Base-by-base conservation (phyloP, 37 sponge, comb jelly and placozoan genomes). In the Spongilla lacustris region DNA sequence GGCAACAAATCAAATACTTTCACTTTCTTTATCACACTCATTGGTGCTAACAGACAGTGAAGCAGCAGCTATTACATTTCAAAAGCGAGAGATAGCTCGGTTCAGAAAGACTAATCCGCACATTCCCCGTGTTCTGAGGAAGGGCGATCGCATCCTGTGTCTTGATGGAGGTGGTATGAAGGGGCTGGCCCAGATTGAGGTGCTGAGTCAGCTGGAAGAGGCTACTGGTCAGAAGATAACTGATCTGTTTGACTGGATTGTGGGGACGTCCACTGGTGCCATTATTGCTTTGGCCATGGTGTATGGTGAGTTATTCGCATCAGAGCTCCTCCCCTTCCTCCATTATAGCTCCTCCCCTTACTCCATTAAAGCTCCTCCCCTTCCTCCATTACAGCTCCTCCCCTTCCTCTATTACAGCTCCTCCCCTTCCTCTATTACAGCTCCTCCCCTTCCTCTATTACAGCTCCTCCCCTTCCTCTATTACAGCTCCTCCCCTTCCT, bases 171-270 rank as follows among this genome's bases (percentile, higher is more conserved):
- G 86, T 17, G 86, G 86, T 1, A 85, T 85, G 48, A 50, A 70
- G 34, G 86, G 78, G 21, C 78, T 85, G 69, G 46, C 78, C 19
- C 68, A 77, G 41, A 85, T 85, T 67, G 86, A 85, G 49, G 67
- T 85, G 25, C 73, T 85, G 21, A 37, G 50, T 77, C 73, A 77
- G 25, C 33, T 85, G 8, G 86, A 85, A 31, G 27, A 21, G 33
- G 34, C 68, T 3, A 85, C 86, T 68, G 78, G 86, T 5, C 1
- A 48, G 30, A 85, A 19, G 70, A 67, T 85, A 21, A 77, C 78
- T 31, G 73, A 85, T 2, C 70, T 85, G 68, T 85, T 85, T 77
- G 86, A 85, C 66, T 85, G 86, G 86, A 77, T 85, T 66, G 78
- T 85, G 67, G 86, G 86, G 22, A 77, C 78, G 37, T 71, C 73